phyloP scores from a whole-genome alignment of 2,113 vertebrate genomes.

The Pituophis catenifer region DNA sequence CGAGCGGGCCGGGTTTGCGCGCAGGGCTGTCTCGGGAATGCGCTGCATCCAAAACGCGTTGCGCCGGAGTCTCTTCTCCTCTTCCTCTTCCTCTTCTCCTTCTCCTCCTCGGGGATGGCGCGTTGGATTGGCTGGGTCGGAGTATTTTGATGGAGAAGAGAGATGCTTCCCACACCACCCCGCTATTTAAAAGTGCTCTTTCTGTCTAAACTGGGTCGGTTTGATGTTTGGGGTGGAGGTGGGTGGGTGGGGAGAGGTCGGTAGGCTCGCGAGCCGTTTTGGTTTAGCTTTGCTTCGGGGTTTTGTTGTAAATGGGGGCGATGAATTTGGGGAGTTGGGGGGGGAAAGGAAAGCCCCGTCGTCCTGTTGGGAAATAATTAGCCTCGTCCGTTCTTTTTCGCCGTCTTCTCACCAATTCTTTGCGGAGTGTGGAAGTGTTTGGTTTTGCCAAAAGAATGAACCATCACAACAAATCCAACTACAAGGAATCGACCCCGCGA shows the following conservation, averaged over 20 bases:
- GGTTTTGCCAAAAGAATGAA: background rate
- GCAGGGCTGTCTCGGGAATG: background rate
- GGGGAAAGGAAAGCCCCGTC: background rate
- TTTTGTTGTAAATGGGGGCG: background rate
- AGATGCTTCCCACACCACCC: accelerated
- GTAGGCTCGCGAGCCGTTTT: background rate
- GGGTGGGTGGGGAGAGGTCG: background rate
- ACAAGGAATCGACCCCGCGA: background rate
- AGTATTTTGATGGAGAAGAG: background rate
- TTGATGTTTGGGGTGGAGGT: background rate
- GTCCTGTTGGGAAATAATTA: background rate
- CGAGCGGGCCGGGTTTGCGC: background rate
- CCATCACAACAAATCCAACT: background rate
- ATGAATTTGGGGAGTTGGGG: background rate
- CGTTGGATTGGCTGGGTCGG: background rate
- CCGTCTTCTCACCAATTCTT: background rate
- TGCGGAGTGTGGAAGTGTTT: background rate
- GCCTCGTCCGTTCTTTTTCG: background rate
- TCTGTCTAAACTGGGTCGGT: background rate
- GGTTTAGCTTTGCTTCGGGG: background rate
- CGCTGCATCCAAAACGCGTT: background rate
- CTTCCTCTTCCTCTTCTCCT: too few relatives aligned
- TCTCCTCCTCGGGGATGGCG: background rate
- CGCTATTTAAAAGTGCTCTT: background rate
- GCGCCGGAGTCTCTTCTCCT: background rate